Conservation (phyloP, 2,113 vertebrate genomes). For the Lepisosteus osseus region DNA sequence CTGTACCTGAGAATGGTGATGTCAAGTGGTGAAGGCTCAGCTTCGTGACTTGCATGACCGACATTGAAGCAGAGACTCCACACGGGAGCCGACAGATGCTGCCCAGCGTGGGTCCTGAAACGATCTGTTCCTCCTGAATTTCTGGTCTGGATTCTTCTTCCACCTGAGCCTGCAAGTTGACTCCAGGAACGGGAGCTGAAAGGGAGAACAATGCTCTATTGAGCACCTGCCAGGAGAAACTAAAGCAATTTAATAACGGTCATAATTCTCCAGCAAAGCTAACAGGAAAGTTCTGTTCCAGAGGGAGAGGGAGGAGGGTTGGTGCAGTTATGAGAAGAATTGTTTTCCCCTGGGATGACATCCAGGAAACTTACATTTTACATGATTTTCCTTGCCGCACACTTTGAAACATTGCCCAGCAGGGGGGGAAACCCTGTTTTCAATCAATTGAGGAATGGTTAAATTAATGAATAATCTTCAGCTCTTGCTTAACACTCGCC, state of each 20-base stretch:
- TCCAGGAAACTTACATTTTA: background rate
- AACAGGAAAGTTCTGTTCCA: slow-evolving; percentile 15
- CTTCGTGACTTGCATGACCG: no score
- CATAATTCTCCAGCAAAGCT: slow-evolving; percentile 25
- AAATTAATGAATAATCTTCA: no score
- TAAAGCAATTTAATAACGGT: slow-evolving; percentile 29
- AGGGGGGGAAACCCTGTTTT: no score
- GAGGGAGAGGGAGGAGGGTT: background rate
- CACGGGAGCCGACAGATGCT: background rate
- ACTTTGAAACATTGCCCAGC: background rate
- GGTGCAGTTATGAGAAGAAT: background rate
- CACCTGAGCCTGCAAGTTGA: slow-evolving; percentile 1
- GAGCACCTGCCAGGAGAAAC: slow-evolving; percentile 29
- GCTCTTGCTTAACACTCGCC: no score
- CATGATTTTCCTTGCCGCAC: background rate
- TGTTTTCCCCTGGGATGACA: background rate
- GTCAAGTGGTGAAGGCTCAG: no score
- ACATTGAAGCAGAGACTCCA: no score
- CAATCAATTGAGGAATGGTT: no score
- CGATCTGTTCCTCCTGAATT: slow-evolving; percentile 1
- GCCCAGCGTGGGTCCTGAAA: background rate
- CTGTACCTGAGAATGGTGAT: no score
- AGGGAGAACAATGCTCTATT: slow-evolving; percentile 28
- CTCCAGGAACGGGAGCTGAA: background rate
- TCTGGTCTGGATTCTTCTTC: background rate